Conservation (phyloP, 1,140 invertebrate species). For the Leptoteleia sp. region DNA sequence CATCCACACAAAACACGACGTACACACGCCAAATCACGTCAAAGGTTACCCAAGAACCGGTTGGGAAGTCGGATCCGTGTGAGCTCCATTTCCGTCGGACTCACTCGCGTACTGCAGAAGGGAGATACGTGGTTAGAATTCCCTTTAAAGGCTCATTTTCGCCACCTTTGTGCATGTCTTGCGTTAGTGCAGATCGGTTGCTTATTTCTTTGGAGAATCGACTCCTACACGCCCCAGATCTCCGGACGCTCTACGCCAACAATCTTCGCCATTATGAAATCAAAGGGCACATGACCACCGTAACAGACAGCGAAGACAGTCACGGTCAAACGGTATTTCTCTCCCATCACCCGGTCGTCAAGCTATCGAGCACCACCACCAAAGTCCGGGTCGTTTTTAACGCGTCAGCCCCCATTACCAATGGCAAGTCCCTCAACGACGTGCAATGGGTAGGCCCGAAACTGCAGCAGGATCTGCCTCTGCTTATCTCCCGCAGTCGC, state of each 20-base stretch:
- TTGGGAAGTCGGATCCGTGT: neutral
- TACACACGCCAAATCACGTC: too few species aligned
- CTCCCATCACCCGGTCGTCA: neutral
- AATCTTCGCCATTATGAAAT: too few species aligned
- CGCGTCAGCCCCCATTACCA: neutral
- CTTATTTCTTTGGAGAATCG: too few species aligned
- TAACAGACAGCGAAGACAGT: too few species aligned
- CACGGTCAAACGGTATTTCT: neutral
- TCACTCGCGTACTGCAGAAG: neutral
- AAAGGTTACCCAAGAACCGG: too few species aligned
- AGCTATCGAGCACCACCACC: neutral
- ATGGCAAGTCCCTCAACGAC: conserved; percentile 1
- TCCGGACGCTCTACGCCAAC: too few species aligned
- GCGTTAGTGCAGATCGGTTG: too few species aligned
- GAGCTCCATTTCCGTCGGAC: neutral
- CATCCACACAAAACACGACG: too few species aligned
- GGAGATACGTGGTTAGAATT: neutral
- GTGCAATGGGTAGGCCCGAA: conserved; percentile 1
- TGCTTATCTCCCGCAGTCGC: neutral
- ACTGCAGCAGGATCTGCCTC: neutral
- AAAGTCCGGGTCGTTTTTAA: neutral
- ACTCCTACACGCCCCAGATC: too few species aligned
- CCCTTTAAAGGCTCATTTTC: too few species aligned
- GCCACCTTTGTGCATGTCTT: too few species aligned
- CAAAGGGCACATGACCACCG: too few species aligned